Conservation (phyloP, 1,140 invertebrate species). For the Zaprionus lachaisei region DNA sequence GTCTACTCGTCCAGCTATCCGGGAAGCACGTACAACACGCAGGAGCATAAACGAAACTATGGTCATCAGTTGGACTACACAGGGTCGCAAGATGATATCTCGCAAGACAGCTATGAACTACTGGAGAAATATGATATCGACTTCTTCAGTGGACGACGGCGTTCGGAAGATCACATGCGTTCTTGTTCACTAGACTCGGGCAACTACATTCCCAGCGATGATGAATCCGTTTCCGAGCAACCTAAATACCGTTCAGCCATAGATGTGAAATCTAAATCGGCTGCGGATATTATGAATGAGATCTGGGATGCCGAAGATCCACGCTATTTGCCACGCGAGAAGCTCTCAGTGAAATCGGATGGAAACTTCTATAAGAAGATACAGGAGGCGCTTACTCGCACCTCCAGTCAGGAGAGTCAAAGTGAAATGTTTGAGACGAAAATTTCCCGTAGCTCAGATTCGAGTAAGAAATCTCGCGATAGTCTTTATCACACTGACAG, state of each 20-base stretch:
- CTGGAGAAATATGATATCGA: constrained; percentile 91
- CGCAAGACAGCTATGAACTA: constrained; percentile 94
- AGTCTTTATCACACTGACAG: constrained; percentile 88
- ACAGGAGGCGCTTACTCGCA: constrained; percentile 87
- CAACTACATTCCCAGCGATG: constrained; percentile 88
- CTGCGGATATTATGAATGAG: constrained; percentile 85
- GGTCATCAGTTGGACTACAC: constrained; percentile 86
- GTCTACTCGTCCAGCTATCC: constrained; percentile 94
- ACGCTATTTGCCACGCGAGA: constrained; percentile 88
- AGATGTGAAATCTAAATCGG: constrained; percentile 87
- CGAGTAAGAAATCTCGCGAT: constrained; percentile 87
- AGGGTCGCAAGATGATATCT: constrained; percentile 93
- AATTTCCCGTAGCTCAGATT: constrained; percentile 87
- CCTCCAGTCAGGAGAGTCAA: constrained; percentile 88
- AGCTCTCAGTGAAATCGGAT: constrained; percentile 88
- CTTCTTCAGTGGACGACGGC: constrained; percentile 84
- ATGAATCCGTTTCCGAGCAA: constrained; percentile 87
- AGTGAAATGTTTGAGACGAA: constrained; percentile 89
- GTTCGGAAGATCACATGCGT: constrained; percentile 85
- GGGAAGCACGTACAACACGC: constrained; percentile 88
- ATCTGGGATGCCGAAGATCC: constrained; percentile 89
- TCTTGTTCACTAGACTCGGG: constrained; percentile 89
- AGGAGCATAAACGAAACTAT: constrained; percentile 86
- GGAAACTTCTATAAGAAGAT: constrained; percentile 89
- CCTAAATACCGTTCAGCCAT: constrained; percentile 83